phyloP scores from a whole-genome alignment of 1,140 invertebrate genomes.

The Drosophila pallidifrons region DNA sequence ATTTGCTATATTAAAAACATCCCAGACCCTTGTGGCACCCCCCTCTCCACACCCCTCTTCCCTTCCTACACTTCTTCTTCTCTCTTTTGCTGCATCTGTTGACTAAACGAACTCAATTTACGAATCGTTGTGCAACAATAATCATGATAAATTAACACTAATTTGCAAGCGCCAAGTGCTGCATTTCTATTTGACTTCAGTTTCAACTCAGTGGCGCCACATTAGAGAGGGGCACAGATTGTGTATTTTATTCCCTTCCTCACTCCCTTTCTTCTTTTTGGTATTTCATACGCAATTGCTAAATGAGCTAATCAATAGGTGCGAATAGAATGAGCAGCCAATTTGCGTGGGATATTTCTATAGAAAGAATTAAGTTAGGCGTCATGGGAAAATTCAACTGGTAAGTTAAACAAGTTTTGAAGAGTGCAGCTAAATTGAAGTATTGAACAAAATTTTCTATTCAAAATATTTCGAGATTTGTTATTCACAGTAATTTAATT shows the following conservation, averaged over 20 bases:
- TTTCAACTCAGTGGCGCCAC: slow-evolving; percentile 14
- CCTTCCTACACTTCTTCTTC: background rate
- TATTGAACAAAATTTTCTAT: no score
- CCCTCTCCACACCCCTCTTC: background rate
- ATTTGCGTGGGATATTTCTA: slow-evolving; percentile 9
- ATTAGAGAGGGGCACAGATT: background rate
- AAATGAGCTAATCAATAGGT: slow-evolving; percentile 28
- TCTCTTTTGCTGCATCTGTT: slow-evolving; percentile 1
- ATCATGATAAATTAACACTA: slow-evolving; percentile 82
- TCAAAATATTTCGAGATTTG: no score
- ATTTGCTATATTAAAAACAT: slow-evolving; percentile 72
- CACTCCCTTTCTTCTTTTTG: background rate
- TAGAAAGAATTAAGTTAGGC: background rate
- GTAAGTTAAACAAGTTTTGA: no score
- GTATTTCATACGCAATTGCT: slow-evolving; percentile 23
- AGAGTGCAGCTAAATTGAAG: background rate
- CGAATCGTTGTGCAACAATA: slow-evolving; percentile 71
- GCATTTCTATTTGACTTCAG: slow-evolving; percentile 34
- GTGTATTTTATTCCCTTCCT: background rate
- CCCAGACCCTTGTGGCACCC: background rate
- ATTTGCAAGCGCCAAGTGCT: slow-evolving; percentile 68
- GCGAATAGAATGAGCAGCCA: slow-evolving; percentile 14
- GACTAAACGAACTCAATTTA: slow-evolving; percentile 70
- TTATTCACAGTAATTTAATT: no score
- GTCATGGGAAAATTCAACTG: slow-evolving; percentile 9